phyloP scores from a whole-genome alignment of 2,888 invertebrate genomes.

The Gymnosoma rotundatum region DNA sequence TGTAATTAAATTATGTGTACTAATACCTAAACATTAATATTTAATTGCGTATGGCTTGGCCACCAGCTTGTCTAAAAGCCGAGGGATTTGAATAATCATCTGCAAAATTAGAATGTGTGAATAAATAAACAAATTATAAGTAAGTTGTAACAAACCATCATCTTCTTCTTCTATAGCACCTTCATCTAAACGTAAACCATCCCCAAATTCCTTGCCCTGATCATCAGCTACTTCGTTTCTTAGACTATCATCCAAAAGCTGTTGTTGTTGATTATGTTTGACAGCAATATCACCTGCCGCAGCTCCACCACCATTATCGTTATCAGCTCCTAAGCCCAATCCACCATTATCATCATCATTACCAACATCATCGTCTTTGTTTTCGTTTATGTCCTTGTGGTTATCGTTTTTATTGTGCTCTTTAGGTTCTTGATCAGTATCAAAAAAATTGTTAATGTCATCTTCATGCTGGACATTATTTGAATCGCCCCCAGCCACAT shows the following conservation, averaged over 20 bases:
- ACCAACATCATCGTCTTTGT: constrained; percentile 69
- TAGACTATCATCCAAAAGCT: constrained; percentile 80
- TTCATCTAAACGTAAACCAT: constrained; percentile 81
- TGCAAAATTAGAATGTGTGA: constrained; percentile 77
- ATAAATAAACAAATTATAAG: background rate
- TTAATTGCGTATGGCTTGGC: constrained; percentile 81
- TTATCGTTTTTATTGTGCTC: constrained; percentile 53
- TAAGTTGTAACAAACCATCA: constrained; percentile 81
- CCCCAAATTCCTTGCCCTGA: constrained; percentile 81
- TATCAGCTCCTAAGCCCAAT: constrained; percentile 72
- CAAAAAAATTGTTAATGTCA: constrained; percentile 78
- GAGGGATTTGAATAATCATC: constrained; percentile 83
- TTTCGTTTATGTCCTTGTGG: constrained; percentile 63
- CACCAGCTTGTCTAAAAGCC: constrained; percentile 82
- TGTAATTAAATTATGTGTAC: background rate
- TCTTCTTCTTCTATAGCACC: constrained; percentile 82
- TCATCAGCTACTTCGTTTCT: constrained; percentile 83
- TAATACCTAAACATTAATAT: constrained; percentile 76
- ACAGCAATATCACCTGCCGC: constrained; percentile 75
- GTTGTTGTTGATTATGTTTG: constrained; percentile 75
- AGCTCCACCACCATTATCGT: constrained; percentile 70
- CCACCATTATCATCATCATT: constrained; percentile 71
- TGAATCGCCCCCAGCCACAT: constrained; percentile 78
- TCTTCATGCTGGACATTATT: constrained; percentile 80
- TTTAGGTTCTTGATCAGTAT: constrained; percentile 71